A percentile compares a stretch with the other conserved stretches of the same genome.
Conservation (phyloP, 2,888 invertebrate genomes). For the Sturmia bella region DNA sequence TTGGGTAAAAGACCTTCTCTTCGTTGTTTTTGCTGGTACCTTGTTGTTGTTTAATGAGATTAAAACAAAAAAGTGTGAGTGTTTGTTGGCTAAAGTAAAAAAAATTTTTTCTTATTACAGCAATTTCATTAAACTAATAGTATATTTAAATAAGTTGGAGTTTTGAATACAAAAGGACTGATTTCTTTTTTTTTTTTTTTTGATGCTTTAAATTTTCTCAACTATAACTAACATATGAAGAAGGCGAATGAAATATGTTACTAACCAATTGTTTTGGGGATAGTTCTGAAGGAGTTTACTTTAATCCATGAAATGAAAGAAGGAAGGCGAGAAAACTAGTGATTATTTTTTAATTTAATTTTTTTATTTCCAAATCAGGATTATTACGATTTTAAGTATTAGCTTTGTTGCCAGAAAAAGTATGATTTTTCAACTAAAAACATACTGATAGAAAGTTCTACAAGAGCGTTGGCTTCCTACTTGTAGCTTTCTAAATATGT, state of each 20-base stretch:
- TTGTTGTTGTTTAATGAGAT: conserved; percentile 62
- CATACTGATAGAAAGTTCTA: too few relatives aligned
- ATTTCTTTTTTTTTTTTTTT: conserved; percentile 7
- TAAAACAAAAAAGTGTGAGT: conserved; percentile 39
- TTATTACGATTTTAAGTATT: too few relatives aligned
- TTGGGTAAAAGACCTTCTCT: conserved; percentile 81
- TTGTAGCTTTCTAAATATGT: too few relatives aligned
- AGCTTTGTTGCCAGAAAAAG: too few relatives aligned
- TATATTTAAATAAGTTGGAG: conserved; percentile 35
- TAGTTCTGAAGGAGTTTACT: background rate
- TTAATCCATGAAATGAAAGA: background rate
- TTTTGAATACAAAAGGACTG: conserved; percentile 30
- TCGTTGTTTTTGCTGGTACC: conserved; percentile 81
- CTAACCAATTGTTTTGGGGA: background rate
- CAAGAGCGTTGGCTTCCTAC: too few relatives aligned
- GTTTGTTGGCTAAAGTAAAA: background rate
- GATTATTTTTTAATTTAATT: too few relatives aligned
- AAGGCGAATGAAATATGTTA: conserved; percentile 16
- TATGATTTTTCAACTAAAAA: too few relatives aligned
- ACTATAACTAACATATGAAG: conserved; percentile 35
- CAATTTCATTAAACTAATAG: conserved; percentile 31
- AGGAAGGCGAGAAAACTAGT: background rate
- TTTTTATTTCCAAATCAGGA: too few relatives aligned
- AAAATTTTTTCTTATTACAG: conserved; percentile 21
- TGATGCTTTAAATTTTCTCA: conserved; percentile 6